Evolutionary conservation across 2,113 vertebrate species (phyloP).

Genomic region (Morone chrysops): DNA sequence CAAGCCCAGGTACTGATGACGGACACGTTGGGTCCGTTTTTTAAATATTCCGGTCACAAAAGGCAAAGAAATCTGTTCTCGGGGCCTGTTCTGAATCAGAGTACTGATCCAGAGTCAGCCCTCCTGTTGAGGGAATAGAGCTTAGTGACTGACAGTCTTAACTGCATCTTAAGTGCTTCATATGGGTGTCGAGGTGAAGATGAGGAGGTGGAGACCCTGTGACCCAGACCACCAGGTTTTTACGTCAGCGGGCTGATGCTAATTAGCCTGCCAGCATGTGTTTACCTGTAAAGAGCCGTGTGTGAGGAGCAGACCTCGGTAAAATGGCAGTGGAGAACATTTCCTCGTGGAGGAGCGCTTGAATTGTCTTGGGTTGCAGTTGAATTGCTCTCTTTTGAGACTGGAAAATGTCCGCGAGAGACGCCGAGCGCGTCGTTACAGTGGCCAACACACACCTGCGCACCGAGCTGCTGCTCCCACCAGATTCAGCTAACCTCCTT

Average conservation of each 20-base stretch:
- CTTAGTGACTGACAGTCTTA: background rate
- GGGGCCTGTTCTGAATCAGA: background rate
- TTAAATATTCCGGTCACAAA: background rate
- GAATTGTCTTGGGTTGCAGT: background rate
- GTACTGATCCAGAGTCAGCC: background rate
- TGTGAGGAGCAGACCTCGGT: constrained; percentile 9
- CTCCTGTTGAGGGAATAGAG: background rate
- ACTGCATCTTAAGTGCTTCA: constrained; percentile 25
- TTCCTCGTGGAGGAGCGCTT: constrained; percentile 35
- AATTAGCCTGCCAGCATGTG: background rate
- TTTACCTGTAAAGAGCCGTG: background rate
- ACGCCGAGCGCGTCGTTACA: background rate
- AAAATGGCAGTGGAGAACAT: constrained; percentile 54
- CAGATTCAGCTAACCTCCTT: background rate
- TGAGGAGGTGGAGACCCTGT: constrained; percentile 31
- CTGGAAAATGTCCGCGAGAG: background rate
- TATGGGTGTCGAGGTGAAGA: background rate
- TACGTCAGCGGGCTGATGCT: background rate
- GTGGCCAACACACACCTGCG: background rate
- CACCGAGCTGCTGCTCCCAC: constrained; percentile 1
- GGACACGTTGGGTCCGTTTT: background rate
- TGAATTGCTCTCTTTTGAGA: background rate
- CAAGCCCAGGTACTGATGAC: background rate
- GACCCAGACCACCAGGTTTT: constrained; percentile 15
- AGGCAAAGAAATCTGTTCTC: background rate